These are phyloP conservation scores for Lytechinus variegatus DNA, from an alignment of 35 echinoderm and acorn worm genomes.

Conservation along the genomic window DNA sequence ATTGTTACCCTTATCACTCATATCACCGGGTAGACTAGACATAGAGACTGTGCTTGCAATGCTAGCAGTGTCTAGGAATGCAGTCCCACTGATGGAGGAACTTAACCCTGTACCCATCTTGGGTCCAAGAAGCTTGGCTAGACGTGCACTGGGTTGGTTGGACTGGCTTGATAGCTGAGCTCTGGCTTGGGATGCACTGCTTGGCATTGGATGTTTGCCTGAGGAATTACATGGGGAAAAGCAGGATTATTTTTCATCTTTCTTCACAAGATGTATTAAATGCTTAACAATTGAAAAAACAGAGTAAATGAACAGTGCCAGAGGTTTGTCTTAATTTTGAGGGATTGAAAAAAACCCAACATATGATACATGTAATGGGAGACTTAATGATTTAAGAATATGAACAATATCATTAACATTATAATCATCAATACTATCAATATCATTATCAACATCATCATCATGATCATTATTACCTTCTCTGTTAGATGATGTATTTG, in stretches of 20 bases:
- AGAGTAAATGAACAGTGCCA: too few relatives aligned
- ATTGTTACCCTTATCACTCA: slow-evolving; percentile 32
- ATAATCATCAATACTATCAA: too few relatives aligned
- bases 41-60: slow-evolving; percentile 85
- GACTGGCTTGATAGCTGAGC: slow-evolving; percentile 65
- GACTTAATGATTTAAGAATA: too few relatives aligned
- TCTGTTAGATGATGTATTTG: slow-evolving; percentile 40
- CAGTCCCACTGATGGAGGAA: slow-evolving; percentile 83
- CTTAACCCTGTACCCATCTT: slow-evolving; percentile 72
- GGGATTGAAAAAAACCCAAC: too few relatives aligned
- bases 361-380: too few relatives aligned
- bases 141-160: slow-evolving; percentile 50
- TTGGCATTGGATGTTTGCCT: slow-evolving; percentile 43
- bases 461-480: neutral
- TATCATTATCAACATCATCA: too few relatives aligned
- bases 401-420: too few relatives aligned
- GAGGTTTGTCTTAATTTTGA: too few relatives aligned
- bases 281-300: too few relatives aligned
- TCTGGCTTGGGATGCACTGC: slow-evolving; percentile 63
- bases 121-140: slow-evolving; percentile 50
- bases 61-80: slow-evolving; percentile 93
- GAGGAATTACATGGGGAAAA: neutral
- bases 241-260: neutral
- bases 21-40: slow-evolving; percentile 95
- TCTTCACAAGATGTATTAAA: neutral